Evolutionary conservation across 1,140 invertebrate species (phyloP).

Genomic region (Chlorops oryzae): DNA sequence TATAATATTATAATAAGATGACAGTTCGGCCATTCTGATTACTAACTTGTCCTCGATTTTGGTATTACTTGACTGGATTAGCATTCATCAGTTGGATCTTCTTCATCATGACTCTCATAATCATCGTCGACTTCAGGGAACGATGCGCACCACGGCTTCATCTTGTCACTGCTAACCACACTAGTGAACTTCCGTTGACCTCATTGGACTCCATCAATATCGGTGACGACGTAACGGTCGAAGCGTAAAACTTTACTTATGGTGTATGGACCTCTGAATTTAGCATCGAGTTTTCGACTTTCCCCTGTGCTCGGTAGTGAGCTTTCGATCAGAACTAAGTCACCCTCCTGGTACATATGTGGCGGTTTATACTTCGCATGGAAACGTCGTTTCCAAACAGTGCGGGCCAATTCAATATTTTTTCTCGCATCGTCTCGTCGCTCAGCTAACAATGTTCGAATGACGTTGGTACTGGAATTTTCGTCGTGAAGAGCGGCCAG

Average conservation of each 20-base stretch:
- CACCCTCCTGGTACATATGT: conserved; percentile 22
- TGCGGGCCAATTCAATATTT: neutral
- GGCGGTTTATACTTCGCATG: too few species aligned
- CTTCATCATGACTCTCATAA: too few species aligned
- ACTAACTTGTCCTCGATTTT: conserved; percentile 7
- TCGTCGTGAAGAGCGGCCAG: conserved; percentile 1
- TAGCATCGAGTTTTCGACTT: conserved; percentile 22
- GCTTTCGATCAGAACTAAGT: conserved; percentile 23
- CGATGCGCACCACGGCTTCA: conserved; percentile 16
- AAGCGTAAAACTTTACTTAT: conserved; percentile 12
- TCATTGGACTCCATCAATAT: too few species aligned
- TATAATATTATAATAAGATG: too few species aligned
- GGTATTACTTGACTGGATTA: too few species aligned
- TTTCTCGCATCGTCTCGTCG: neutral
- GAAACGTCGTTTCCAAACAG: neutral
- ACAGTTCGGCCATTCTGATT: neutral
- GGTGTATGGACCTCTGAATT: conserved; percentile 25
- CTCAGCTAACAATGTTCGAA: neutral
- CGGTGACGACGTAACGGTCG: conserved; percentile 19
- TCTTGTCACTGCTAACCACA: conserved; percentile 3
- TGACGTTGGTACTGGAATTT: neutral
- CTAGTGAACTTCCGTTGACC: conserved; percentile 6
- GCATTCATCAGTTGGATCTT: neutral
- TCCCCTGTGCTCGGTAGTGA: conserved; percentile 17
- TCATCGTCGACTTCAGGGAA: conserved; percentile 12